These are phyloP conservation scores for Muntiacus muntjak DNA, from an alignment of 2,113 vertebrate species.

Conservation along the genomic window DNA sequence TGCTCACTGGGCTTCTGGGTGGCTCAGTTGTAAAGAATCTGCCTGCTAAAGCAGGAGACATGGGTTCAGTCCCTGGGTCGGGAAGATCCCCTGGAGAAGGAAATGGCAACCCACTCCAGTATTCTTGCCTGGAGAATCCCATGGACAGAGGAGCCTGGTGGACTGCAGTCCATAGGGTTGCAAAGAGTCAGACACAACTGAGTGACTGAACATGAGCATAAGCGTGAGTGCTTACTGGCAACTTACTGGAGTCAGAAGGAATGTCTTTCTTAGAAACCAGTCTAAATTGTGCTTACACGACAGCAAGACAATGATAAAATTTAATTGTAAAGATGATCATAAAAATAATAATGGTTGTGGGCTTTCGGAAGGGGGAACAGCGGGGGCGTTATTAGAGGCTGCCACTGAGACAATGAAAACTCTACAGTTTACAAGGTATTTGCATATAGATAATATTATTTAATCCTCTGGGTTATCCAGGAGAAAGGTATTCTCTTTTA, in stretches of 20 bases:
- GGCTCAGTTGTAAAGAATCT: not conserved
- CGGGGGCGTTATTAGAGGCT: not conserved
- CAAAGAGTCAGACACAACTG: not conserved
- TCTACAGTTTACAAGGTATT: slow-evolving; percentile 35
- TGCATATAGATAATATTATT: slow-evolving; percentile 20
- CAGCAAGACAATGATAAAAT: not conserved
- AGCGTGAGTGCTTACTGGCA: not conserved
- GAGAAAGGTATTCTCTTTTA: slow-evolving; percentile 20
- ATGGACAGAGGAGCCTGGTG: not conserved
- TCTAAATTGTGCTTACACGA: not conserved
- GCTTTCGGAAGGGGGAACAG: not conserved
- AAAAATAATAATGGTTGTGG: not conserved
- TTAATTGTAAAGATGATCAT: not conserved
- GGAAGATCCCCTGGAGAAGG: not conserved
- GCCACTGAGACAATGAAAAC: slow-evolving; percentile 20
- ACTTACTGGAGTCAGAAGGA: not conserved
- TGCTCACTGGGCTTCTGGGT: not conserved
- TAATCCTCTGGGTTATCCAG: not conserved
- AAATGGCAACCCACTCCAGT: not conserved
- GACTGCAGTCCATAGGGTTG: not conserved
- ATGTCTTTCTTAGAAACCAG: not conserved
- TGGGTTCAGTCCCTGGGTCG: not conserved
- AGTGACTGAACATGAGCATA: not conserved
- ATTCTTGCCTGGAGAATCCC: not conserved
- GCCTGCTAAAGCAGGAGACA: not conserved